Evolutionary conservation across 2,113 vertebrate genomes (phyloP), one percentile per base, ranked within the genome.

Genomic region (Hirundichthys speculiger): DNA sequence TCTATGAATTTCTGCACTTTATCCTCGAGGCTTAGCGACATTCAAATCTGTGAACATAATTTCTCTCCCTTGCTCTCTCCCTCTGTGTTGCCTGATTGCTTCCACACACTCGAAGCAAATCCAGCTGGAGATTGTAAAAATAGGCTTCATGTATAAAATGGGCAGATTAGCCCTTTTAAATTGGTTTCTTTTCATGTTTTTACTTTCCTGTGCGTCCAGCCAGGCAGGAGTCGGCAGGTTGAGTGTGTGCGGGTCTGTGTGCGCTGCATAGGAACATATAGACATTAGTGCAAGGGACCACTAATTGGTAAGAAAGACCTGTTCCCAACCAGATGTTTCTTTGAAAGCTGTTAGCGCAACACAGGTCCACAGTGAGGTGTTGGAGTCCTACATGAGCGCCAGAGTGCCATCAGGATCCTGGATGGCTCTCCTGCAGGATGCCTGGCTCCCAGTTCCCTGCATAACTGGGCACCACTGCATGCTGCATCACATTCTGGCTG

Each of bases 81-180:
- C 53, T 21, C 54, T 38, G 13, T 7, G 51, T 82, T 68, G 78
- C 73, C 64, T 90, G 87, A 89, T 90, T 87, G 79, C 82, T 87
- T 90, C 83, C 83, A 84, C 74, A 82, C 67, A 78, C 69, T 62
- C 64, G 4, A 70, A 75, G 54, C 57, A 64, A 52, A 72, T 77
- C 75, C 92, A 92, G 87, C 88, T 92, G 91, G 82, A 83, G 89
- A 89, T 83, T 85, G 86, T 90, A 90, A 92, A 89, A 90, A 90
- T 86, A 91, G 90, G 89, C 86, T 69, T 53, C 69, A 68, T 84
- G 82, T 85, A 88, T 69, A 80, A 84, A 89, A 85, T 51, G 73
- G 66, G 69, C n/a, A 85, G 86, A 91, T 89, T 89, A 89, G 80
- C 65, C 59, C 77, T 75, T 84, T 83, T 81, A 88, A 90, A 91